Base-by-base conservation (phyloP, 2,888 invertebrate species). In the Parnassius glacialis region DNA sequence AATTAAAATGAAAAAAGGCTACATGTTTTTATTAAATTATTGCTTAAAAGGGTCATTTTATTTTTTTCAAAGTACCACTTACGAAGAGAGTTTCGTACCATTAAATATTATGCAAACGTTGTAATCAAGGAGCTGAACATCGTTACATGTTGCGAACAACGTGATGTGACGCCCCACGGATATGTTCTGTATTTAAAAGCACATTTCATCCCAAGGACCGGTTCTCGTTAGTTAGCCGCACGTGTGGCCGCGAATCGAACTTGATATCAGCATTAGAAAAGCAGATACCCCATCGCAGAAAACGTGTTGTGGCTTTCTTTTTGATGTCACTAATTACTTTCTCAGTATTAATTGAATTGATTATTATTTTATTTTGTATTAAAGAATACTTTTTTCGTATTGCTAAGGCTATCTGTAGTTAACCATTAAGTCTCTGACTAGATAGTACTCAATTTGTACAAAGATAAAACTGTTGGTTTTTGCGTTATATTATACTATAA, bases 221-320 rank as follows among this genome's bases (percentile, higher is more conserved):
- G 55, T 55, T 16, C 10, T 13, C 45, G 25, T 45, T 45, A 12
- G 55, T 45, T 55, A 45, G 44, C 45, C 55, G 44, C 44, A 45
- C 20, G 55, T 55, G 55, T 45, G 55, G 45, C 55, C 55, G 55
- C 55, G 25, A 44, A 55, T 45, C 25, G 45, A 55, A 55, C 45
- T 45, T 44, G 55, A 55, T 55, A 55, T 44, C 45, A 20, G 20
- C 25, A 55, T 55, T 45, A 55, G 55, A 55, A 45, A 55, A 55
- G 25, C 43, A 43, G 53, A 54, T 43, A 54, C 43, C 13, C 42
- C 53, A n/a, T 16, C 13, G 16, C 3, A n/a, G 16, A 54, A 43
- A 11, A 43, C 16, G 16, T 54, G 41, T 12, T n/a, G 42, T 13
- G 7, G n/a, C 9, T 43, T 43, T 1, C 11, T 13, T 54, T 54